Evolutionary conservation across 1,140 invertebrate genomes (phyloP), one percentile per base, ranked within the genome.

Genomic region (Samia ricini): DNA sequence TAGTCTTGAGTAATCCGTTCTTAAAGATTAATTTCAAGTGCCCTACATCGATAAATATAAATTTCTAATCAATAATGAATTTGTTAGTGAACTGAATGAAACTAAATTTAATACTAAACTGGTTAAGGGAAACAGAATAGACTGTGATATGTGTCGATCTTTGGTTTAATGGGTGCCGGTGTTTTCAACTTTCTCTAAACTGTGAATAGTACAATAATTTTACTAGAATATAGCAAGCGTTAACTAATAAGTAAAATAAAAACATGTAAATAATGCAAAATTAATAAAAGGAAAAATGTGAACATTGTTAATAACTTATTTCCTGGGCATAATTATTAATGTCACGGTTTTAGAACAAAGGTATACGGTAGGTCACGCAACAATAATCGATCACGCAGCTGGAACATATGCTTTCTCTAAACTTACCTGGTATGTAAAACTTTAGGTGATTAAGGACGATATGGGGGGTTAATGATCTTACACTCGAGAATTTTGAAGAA

Each of bases 301-400:
- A 55, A 22, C 8, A 24, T 26, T 65, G 51, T 23, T 56, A 49
- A 42, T 55, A 4, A 23, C 22, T 20, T 23, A 22, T 55, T 55
- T 55, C 22, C 50, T 55, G 5, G 12, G 1, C 24, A 55, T 55
- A 23, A 55, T 22, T 23, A 24, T n/a, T 12, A 24, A 22, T 55
- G 52, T 55, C 52, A 55, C 21, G 52, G 21, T 55, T 55, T 12
- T 15, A 23, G 50, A 55, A 23, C 52, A 55, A 51, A 51, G 18
- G 15, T 24, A 8, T 55, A 24, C 5, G 52, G 12, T 55, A n/a
- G 20, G 24, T 55, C 52, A 55, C 52, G 52, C 52, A 18, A 55
- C 52, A 24, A 55, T 55, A 55, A 55, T 55, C 52, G 21, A 55
- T 55, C 33, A 42, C n/a, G 12, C 12, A 12, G 4, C n/a, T 0